Evolutionary conservation across 2,888 invertebrate genomes (phyloP), one percentile per base, ranked within the genome.

Genomic region (Onchidella celtica): DNA sequence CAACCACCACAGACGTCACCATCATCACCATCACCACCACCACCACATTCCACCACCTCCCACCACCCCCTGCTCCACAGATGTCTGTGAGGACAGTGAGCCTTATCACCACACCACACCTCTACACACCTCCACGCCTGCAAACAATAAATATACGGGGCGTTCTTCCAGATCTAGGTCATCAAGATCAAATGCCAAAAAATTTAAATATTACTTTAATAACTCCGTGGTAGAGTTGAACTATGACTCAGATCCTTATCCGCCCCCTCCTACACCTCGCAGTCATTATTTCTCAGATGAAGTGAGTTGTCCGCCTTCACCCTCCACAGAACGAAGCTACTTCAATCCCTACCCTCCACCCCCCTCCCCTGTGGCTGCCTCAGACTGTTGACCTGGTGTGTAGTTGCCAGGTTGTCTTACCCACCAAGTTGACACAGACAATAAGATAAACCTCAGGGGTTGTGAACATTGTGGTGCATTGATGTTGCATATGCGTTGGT

Each of bases 61-160:
- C 17, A 91, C 92, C 24, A 98, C 98, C 32, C 98, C 98, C 0
- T 98, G 97, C 91, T 97, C 97, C 86, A 98, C 98, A 55, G 98
- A 98, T 88, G 97, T 98, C 86, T 98, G 97, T 90, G 97, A 97
- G 92, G 94, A 94, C 84, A 93, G 93, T 86, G 93, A 93, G 86
- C 92, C 93, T 11, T 92, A 93, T 83, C 88, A 83, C 63, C 70
- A 69, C 14, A 70, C 70, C 17, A 57, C 36, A 2, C 55, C 69
- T n/a, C 63, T 65, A 2, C 76, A 76, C 47, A 76, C 69, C 34
- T 76, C 76, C 32, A 69, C 81, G 3, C 80, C 80, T 29, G 47
- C 66, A 24, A 73, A 72, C 65, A 81, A 81, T 69, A 81, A 81
- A 63, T 63, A 81, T 55, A 73, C 61, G 9, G 59, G 69, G 1